Base-by-base conservation (phyloP, 1,140 invertebrate genomes). In the Drosophila carrolli region DNA sequence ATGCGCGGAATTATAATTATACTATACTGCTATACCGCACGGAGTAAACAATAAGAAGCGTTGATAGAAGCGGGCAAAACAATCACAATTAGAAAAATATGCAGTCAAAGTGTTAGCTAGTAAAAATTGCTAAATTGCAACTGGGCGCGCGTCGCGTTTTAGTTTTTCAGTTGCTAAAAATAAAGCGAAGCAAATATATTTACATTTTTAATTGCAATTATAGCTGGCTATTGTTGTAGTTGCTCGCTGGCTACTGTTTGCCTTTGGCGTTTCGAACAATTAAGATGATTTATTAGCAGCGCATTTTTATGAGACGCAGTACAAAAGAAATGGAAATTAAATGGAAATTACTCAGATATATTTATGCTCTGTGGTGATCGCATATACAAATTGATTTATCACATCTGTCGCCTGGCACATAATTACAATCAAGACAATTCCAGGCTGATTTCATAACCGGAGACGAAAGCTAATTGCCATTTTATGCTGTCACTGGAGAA, bases 131-230 rank as follows among this genome's bases (percentile, higher is more conserved):
- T 75, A 70, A 84, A 82, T 83, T 88, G 79, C 83, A 76, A 76
- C 62, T 70, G 79, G 83, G 83, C 83, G 83, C 82, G 83, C 78
- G 83, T 75, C 75, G 79, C 66, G 72, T 76, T 83, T 83, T 66
- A 60, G 54, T 68, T 73, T 58, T 54, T 48, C 47, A 77, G 79
- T 55, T 79, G 66, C 83, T 86, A 86, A 88, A 86, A 86, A 88
- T 86, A 86, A 86, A 86, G 60, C 75, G 74, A 76, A 78, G 71
- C 75, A 79, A 88, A 86, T 86, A 83, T 82, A 86, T 86, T 88
- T 79, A 88, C 71, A 86, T 86, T 88, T 86, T 88, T 88, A 86
- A 88, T 86, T 88, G 84, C 83, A 88, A 89, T 88, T 88, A 83
- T 89, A 68, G 75, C 76, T 73, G 59, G 50, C 82, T 60, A 75